Conservation (phyloP, 2,113 vertebrate species). For the Notarius quadriscutis region DNA sequence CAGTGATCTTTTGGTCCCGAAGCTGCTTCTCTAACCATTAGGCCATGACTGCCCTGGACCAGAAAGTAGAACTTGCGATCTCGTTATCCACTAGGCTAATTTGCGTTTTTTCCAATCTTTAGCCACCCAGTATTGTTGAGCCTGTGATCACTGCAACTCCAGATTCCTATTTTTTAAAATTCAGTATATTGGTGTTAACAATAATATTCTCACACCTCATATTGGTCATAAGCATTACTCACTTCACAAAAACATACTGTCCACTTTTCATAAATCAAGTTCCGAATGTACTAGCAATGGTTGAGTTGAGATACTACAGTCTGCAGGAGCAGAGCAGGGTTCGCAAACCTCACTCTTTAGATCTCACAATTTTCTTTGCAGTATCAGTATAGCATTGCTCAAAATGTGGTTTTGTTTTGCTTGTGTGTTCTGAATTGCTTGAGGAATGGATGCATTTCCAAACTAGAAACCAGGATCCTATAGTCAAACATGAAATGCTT, state of each 20-base stretch:
- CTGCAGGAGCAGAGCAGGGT: neutral
- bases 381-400: conserved; percentile 23
- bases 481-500: neutral
- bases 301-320: neutral
- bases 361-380: conserved; percentile 20
- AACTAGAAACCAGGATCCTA: neutral
- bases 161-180: neutral
- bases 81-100: no score
- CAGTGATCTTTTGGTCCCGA: no score
- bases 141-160: neutral
- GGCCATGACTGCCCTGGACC: no score
- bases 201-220: neutral
- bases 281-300: neutral
- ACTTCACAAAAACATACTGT: neutral
- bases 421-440: conserved; percentile 58
- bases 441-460: conserved; percentile 47
- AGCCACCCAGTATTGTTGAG: neutral
- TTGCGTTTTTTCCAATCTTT: neutral
- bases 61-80: no score
- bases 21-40: no score
- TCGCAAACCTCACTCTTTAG: neutral
- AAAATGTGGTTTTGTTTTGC: conserved; percentile 1
- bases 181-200: neutral
- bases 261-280: neutral
- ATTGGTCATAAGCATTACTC: neutral